Evolutionary conservation across 1,140 invertebrate species (phyloP).

Genomic region (Eueides isabella): DNA sequence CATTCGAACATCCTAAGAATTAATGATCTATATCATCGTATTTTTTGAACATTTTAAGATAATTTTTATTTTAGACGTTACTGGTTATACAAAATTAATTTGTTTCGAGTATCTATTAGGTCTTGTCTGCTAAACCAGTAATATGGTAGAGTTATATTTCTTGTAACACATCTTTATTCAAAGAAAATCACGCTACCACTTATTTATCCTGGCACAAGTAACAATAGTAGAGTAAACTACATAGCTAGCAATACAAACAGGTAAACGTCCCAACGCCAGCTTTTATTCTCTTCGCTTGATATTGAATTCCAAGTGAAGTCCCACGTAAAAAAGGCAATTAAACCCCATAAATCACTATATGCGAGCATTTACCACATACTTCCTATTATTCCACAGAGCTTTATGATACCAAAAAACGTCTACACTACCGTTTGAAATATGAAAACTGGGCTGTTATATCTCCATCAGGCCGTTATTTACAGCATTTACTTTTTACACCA

Average conservation of each 20-base stretch:
- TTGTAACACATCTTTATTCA: no score
- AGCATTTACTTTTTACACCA: constrained; percentile 58
- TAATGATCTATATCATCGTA: no score
- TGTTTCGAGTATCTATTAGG: no score
- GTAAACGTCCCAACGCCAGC: constrained; percentile 45
- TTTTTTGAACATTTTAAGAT: no score
- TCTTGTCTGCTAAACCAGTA: no score
- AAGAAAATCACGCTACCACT: background rate
- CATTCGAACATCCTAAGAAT: no score
- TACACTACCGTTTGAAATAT: constrained; percentile 69
- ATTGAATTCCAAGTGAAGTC: constrained; percentile 63
- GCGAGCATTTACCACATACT: constrained; percentile 46
- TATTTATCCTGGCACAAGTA: constrained; percentile 27
- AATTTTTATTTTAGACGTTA: no score
- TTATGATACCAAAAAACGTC: constrained; percentile 50
- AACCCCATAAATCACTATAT: constrained; percentile 68
- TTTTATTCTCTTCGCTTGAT: constrained; percentile 62
- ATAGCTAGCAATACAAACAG: constrained; percentile 41
- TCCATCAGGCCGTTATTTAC: constrained; percentile 61
- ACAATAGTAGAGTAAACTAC: constrained; percentile 30
- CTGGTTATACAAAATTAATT: no score
- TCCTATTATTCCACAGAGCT: constrained; percentile 51
- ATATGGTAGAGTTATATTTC: no score
- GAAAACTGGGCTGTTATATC: constrained; percentile 71
- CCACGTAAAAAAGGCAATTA: constrained; percentile 67